Evolutionary conservation across 1,140 invertebrate genomes (phyloP).

Genomic region (Orussus abietinus): DNA sequence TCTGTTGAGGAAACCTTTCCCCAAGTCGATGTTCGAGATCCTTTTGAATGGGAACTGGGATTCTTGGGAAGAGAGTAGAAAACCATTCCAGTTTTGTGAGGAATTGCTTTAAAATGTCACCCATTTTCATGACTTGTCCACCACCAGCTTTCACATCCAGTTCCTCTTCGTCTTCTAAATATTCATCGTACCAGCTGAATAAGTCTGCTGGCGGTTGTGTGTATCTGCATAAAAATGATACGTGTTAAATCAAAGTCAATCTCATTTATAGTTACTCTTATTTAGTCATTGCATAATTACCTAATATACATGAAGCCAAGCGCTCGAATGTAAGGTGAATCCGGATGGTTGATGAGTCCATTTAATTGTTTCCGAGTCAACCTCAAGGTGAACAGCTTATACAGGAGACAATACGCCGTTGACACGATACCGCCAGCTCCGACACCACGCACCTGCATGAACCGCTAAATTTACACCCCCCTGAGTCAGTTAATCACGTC

Average conservation of each 20-base stretch:
- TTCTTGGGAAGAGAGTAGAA: slow-evolving; percentile 95
- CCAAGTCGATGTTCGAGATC: slow-evolving; percentile 73
- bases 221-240: slow-evolving; percentile 65
- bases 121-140: slow-evolving; percentile 90
- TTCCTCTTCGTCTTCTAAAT: slow-evolving; percentile 94
- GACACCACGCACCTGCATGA: slow-evolving; percentile 86
- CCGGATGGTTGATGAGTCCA: slow-evolving; percentile 89
- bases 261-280: slow-evolving; percentile 2
- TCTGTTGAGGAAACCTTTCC: slow-evolving; percentile 55
- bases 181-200: slow-evolving; percentile 95
- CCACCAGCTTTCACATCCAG: slow-evolving; percentile 96
- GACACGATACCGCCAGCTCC: slow-evolving; percentile 98
- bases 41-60: slow-evolving; percentile 98
- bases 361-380: slow-evolving; percentile 96
- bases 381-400: slow-evolving; percentile 95
- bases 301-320: slow-evolving; percentile 94
- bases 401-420: slow-evolving; percentile 96
- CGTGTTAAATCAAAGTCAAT: slow-evolving; percentile 9
- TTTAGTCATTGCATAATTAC: slow-evolving; percentile 51
- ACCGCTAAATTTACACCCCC: slow-evolving; percentile 41
- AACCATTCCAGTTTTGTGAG: slow-evolving; percentile 97
- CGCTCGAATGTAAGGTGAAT: slow-evolving; percentile 96
- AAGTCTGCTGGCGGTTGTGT: slow-evolving; percentile 93
- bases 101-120: slow-evolving; percentile 89
- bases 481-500: slow-evolving; percentile 31